phyloP scores from a whole-genome alignment of 2,113 vertebrate genomes.

The Geococcyx californianus region DNA sequence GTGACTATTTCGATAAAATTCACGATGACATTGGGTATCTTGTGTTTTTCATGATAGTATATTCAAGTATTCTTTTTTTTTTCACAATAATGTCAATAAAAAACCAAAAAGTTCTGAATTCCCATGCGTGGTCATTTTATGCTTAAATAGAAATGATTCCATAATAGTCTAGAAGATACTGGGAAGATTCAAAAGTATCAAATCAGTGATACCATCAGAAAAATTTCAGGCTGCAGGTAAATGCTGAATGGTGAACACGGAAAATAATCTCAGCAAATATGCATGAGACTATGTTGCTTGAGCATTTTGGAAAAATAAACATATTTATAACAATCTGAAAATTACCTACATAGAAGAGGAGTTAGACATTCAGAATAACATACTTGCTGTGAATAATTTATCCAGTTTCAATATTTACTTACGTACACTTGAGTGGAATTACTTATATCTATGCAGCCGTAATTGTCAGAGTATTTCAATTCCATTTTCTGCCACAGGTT shows the following conservation, averaged over 20 bases:
- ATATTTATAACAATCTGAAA: conserved; percentile 1
- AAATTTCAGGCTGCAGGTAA: neutral
- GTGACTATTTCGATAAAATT: neutral
- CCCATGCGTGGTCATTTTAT: neutral
- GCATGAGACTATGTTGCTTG: neutral
- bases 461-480: neutral
- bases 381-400: conserved; percentile 29
- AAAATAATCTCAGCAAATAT: neutral
- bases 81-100: neutral
- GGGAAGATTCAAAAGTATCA: neutral
- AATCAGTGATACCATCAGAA: neutral
- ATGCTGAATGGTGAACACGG: neutral
- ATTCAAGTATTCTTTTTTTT: neutral
- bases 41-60: neutral
- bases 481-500: neutral
- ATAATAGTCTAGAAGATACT: neutral
- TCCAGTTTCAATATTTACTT: conserved; percentile 28
- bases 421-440: neutral
- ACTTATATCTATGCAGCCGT: neutral
- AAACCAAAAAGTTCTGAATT: neutral
- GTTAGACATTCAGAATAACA: neutral
- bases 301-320: conserved; percentile 24
- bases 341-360: neutral
- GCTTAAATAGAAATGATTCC: neutral
- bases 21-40: neutral